These are phyloP conservation scores for Calephelis perditalis DNA, from an alignment of 2,888 invertebrate genomes.

Conservation along the genomic window DNA sequence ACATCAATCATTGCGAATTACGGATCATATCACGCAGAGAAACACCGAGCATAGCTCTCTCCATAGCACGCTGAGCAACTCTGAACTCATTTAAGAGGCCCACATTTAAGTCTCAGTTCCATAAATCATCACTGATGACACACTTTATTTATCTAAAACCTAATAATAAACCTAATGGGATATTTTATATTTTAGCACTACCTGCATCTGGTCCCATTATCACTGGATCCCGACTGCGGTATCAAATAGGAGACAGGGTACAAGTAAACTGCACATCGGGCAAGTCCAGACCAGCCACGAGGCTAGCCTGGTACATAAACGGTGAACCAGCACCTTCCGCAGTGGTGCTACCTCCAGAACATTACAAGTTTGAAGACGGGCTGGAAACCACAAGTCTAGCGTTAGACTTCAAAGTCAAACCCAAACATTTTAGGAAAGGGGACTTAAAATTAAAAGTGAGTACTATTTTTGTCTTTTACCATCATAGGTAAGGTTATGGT, in stretches of 20 bases:
- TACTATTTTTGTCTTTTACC: constrained; percentile 16
- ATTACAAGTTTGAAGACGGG: constrained; percentile 76
- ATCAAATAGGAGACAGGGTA: constrained; percentile 89
- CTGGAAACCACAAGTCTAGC: constrained; percentile 87
- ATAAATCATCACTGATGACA: no score
- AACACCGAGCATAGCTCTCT: no score
- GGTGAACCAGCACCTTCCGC: constrained; percentile 83
- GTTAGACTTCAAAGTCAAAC: constrained; percentile 88
- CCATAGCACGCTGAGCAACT: no score
- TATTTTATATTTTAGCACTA: constrained; percentile 74
- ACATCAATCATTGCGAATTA: no score
- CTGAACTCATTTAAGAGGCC: no score
- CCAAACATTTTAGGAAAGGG: constrained; percentile 89
- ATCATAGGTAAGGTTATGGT: not conserved
- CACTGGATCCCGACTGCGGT: constrained; percentile 87
- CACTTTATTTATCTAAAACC: no score
- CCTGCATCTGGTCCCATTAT: constrained; percentile 91
- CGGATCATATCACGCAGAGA: no score
- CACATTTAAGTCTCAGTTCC: no score
- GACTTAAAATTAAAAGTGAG: constrained; percentile 90
- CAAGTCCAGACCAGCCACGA: constrained; percentile 88
- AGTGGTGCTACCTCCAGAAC: constrained; percentile 68
- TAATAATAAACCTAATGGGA: no score
- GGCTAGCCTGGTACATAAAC: constrained; percentile 92
- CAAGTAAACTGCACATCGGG: constrained; percentile 91